These are phyloP conservation scores for Trachurus trachurus DNA, from an alignment of 2,797 vertebrate genomes.

Conservation along the genomic window DNA sequence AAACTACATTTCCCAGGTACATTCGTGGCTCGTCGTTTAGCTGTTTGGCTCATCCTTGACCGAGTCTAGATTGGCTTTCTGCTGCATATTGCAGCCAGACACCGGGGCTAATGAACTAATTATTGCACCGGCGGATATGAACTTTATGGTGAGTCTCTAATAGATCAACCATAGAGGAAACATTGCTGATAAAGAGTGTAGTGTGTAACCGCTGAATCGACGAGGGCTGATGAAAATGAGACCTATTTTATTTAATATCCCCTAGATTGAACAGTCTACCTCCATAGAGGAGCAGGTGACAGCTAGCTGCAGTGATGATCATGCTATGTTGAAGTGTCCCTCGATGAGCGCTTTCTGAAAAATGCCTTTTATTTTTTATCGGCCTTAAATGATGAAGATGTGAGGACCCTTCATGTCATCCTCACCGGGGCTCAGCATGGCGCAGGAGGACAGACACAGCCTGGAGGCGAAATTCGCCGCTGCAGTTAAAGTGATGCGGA, in stretches of 20 bases:
- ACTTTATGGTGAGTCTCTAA: constrained; percentile 63
- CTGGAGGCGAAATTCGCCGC: constrained; percentile 92
- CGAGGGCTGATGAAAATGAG: not conserved
- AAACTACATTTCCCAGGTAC: constrained; percentile 81
- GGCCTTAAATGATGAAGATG: constrained; percentile 40
- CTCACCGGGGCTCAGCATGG: constrained; percentile 69
- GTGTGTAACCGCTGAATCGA: not conserved
- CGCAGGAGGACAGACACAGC: constrained; percentile 86
- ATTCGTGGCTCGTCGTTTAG: not conserved
- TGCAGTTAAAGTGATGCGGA: constrained; percentile 94
- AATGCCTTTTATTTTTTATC: not conserved
- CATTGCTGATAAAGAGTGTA: not conserved
- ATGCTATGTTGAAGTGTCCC: not conserved
- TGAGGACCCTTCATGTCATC: constrained; percentile 65
- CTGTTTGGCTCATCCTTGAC: constrained; percentile 65
- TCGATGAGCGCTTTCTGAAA: constrained; percentile 1
- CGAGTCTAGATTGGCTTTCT: constrained; percentile 58
- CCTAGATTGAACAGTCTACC: constrained; percentile 6
- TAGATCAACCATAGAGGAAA: not conserved
- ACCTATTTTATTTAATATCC: constrained; percentile 17
- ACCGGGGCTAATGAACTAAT: constrained; percentile 53
- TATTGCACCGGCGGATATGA: constrained; percentile 44
- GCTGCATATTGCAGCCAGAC: constrained; percentile 61
- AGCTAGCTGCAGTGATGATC: constrained; percentile 19
- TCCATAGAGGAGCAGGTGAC: constrained; percentile 14